Evolutionary conservation across 2,888 invertebrate genomes (phyloP).

Genomic region (Sycophila texana): DNA sequence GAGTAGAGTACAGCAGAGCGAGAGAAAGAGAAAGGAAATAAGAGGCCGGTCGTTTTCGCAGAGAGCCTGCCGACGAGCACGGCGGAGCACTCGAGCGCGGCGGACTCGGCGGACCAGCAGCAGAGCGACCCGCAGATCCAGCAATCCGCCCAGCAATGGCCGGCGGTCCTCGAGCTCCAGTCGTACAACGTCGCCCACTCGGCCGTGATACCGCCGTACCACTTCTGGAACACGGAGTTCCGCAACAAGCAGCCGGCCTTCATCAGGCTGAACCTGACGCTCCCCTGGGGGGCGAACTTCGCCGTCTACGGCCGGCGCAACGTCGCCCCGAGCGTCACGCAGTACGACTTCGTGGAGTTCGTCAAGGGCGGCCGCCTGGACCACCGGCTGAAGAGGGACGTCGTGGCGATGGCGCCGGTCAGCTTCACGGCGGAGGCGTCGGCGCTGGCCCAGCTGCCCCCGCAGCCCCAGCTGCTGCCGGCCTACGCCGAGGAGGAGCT

Average conservation of each 20-base stretch:
- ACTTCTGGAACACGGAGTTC: constrained; percentile 96
- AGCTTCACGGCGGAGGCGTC: constrained; percentile 42
- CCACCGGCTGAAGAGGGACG: constrained; percentile 73
- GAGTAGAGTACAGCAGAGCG: too few relatives aligned
- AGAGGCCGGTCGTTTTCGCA: constrained; percentile 66
- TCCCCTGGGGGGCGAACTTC: constrained; percentile 95
- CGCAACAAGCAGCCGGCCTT: constrained; percentile 93
- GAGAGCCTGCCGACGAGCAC: constrained; percentile 86
- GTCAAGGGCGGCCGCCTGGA: constrained; percentile 91
- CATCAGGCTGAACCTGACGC: constrained; percentile 91
- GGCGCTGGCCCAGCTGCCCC: background rate
- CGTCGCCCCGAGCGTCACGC: constrained; percentile 96
- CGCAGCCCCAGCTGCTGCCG: constrained; percentile 6
- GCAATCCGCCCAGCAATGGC: constrained; percentile 87
- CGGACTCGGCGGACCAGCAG: constrained; percentile 71
- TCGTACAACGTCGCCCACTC: constrained; percentile 90
- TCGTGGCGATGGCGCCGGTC: constrained; percentile 20
- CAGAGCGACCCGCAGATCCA: constrained; percentile 80
- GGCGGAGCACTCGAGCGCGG: constrained; percentile 81
- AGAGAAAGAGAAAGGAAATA: background rate
- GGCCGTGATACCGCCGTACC: constrained; percentile 91
- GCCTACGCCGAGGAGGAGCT: constrained; percentile 39
- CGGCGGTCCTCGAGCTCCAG: constrained; percentile 86
- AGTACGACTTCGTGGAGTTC: constrained; percentile 97
- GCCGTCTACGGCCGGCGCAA: constrained; percentile 97